Percentiles rank a stretch among this genome's conserved stretches.
phyloP scores from a whole-genome alignment of 1,140 invertebrate genomes.

The Drosophila sp. region DNA sequence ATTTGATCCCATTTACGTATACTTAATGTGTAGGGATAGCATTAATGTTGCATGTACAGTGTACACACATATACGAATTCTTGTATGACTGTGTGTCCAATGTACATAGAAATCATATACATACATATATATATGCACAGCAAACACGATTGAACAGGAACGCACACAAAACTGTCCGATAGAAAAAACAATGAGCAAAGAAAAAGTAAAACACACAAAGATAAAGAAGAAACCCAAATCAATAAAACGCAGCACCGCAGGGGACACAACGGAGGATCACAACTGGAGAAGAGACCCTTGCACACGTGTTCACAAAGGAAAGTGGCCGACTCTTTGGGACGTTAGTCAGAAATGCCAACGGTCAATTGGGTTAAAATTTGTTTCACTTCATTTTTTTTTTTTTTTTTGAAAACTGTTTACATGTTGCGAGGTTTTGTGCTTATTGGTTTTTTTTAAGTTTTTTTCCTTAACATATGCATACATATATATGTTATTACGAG shows the following conservation, averaged over 20 bases:
- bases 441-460: conserved; percentile 3
- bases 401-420: conserved; percentile 13
- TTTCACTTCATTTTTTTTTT: conserved; percentile 24
- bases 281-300: conserved; percentile 54
- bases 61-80: not conserved
- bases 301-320: conserved; percentile 81
- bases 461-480: not conserved
- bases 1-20: too few species aligned
- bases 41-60: too few species aligned
- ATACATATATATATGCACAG: conserved; percentile 10
- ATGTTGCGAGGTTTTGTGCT: not conserved
- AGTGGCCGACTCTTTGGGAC: conserved; percentile 60
- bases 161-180: conserved; percentile 43
- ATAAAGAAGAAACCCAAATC: conserved; percentile 69
- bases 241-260: conserved; percentile 74
- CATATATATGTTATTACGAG: not conserved
- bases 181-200: conserved; percentile 42
- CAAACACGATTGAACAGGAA: conserved; percentile 20
- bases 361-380: conserved; percentile 65
- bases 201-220: too few species aligned
- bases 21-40: too few species aligned
- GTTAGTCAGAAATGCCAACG: conserved; percentile 53
- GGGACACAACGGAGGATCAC: conserved; percentile 61
- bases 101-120: not conserved
- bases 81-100: not conserved